Base-by-base conservation (phyloP, 2,797 vertebrate genomes). In the Decapterus maruadsi region DNA sequence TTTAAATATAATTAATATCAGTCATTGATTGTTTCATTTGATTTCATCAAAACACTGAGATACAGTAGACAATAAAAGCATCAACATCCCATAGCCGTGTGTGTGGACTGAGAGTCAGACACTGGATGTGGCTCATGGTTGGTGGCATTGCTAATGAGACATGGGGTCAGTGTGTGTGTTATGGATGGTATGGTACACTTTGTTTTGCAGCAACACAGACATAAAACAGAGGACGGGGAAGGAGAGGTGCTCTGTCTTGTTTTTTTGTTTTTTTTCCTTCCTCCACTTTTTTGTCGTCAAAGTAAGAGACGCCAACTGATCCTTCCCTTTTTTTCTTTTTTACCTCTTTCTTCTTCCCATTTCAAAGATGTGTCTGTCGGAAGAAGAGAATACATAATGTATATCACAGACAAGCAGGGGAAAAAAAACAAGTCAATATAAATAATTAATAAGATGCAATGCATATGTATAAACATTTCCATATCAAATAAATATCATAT, bases 401-500 rank as follows among this genome's bases (percentile, higher is more conserved):
- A 95, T 93, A 92, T 91, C 87, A 90, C 77, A 90, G 92, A 87
- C 75, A 70, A 86, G 78, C 60, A 22, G 62, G 62, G 50, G 55
- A 75, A 85, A 93, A 93, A 93, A 93, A 93, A 89, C 87, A 91
- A 91, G 84, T 87, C 83, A 87, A 78, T 78, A 94, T 95, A 90
- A 95, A 95, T 95, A 94, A 94, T 95, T 94, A 93, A 95, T 94
- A 65, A 48, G 80, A 78, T 36, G 54, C 34, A 73, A 92, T 92
- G 90, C 89, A 91, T 91, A 91, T 92, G 87, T 90, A 92, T 91
- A 89, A 89, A 91, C 72, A 93, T 95, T 94, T 93, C 89, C 91
- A 94, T 91, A 92, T 95, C 91, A 95, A 94, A 95, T 92, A 94
- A 91, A 94, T 90, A 90, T 82, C 79, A 82, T 80, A 77, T 90